Base-by-base conservation (phyloP, 2,113 vertebrate species). In the Recurvirostra avosetta region DNA sequence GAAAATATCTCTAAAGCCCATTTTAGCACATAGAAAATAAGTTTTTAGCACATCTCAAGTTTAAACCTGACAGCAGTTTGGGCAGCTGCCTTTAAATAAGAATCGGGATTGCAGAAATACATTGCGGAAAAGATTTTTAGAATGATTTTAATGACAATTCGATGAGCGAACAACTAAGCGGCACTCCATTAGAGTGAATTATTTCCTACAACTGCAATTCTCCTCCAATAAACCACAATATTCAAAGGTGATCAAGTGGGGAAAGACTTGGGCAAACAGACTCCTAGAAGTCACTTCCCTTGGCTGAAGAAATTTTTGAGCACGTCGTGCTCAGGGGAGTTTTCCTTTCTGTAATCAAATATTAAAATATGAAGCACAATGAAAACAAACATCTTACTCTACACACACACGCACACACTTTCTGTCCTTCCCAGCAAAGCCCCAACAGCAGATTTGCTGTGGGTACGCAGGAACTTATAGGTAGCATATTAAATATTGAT, bases 401-500 rank as follows among this genome's bases (percentile, higher is more conserved):
- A 22, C 5, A 43, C 30, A 12, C 45, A 62, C 23, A 61, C 8
- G 17, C 53, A 30, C 55, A n/a, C 34, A 23, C 36, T 30, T 65
- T 21, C 61, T 26, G 36, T 14, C 71, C 82, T 83, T 47, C 47
- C 67, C 82, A 90, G 74, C 15, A 45, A 89, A 94, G 73, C 59
- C 41, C 4, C 84, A 22, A 25, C 1, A 74, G 45, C 68, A 70
- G 62, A 65, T 71, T 65, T 19, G 55, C 83, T 49, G n/a, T 32
- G 86, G 76, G 72, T 25, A 66, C 0, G 3, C 56, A 63, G 30
- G 52, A 92, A 87, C 61, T 68, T 91, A 67, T 21, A 95, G 95
- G 93, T 82, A 77, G 58, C 1, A 0, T 40, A 87, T 92, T 78
- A 92, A 96, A 97, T 92, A 96, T 92, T 96, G 95, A 95, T 94